Conservation (phyloP, 1,140 invertebrate species). For the Drosophila ananassae region DNA sequence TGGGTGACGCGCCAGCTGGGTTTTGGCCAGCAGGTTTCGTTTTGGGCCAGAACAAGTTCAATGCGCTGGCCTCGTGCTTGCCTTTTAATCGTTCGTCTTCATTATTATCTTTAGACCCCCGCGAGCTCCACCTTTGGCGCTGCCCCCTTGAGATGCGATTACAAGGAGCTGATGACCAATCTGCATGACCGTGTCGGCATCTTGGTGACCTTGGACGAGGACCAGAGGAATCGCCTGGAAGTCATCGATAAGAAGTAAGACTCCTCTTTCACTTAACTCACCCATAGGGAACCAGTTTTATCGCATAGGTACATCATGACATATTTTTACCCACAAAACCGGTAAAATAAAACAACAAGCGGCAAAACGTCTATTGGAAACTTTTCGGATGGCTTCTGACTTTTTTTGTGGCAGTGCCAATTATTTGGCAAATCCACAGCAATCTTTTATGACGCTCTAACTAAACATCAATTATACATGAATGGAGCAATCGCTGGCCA, state of each 20-base stretch:
- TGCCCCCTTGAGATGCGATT: conserved; percentile 32
- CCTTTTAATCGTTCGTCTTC: conserved; percentile 12
- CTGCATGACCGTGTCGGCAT: conserved; percentile 84
- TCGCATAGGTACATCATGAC: conserved; percentile 14
- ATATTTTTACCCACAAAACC: conserved; percentile 31
- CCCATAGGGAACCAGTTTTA: conserved; percentile 29
- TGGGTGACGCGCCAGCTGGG: conserved; percentile 4
- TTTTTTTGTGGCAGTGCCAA: conserved; percentile 17
- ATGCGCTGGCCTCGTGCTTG: conserved; percentile 46
- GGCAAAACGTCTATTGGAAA: conserved; percentile 14
- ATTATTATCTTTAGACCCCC: not conserved
- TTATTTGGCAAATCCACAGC: conserved; percentile 33
- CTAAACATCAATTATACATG: conserved; percentile 12
- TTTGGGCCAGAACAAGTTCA: conserved; percentile 49
- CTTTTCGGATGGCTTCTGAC: conserved; percentile 1
- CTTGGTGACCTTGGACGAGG: conserved; percentile 83
- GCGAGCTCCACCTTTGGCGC: not conserved
- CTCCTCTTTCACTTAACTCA: not conserved
- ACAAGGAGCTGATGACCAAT: conserved; percentile 67
- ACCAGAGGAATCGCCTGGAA: conserved; percentile 83
- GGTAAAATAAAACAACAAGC: conserved; percentile 25
- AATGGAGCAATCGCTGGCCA: conserved; percentile 18
- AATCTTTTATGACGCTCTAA: conserved; percentile 10
- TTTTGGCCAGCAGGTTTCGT: conserved; percentile 49
- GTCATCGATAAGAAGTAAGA: conserved; percentile 85